These are phyloP conservation scores for Neoscelio sp. DNA, from an alignment of 2,888 invertebrate genomes.

Conservation along the genomic window DNA sequence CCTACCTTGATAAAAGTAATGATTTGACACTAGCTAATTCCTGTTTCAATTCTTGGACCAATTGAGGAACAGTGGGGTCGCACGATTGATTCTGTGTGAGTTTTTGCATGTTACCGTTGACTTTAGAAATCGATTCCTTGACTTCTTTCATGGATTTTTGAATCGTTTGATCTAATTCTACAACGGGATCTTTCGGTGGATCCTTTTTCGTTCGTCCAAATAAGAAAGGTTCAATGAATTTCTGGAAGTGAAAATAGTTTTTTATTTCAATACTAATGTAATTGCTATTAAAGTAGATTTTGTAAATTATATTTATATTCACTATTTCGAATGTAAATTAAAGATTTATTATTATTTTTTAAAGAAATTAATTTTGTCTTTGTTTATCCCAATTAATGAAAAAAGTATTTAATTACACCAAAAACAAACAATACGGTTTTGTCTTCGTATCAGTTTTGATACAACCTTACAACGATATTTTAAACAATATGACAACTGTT, in stretches of 20 bases:
- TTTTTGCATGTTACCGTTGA: conserved; percentile 87
- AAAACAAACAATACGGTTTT: too few relatives aligned
- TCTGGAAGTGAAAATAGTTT: conserved; percentile 83
- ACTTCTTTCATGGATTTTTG: conserved; percentile 86
- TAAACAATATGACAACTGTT: too few relatives aligned
- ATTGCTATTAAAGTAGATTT: too few relatives aligned
- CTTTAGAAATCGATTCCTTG: conserved; percentile 87
- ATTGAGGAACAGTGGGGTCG: conserved; percentile 78
- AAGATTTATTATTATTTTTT: too few relatives aligned
- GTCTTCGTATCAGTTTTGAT: too few relatives aligned
- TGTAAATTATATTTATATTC: too few relatives aligned
- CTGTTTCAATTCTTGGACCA: conserved; percentile 80
- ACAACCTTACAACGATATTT: too few relatives aligned
- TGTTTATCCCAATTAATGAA: too few relatives aligned
- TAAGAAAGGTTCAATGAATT: conserved; percentile 87
- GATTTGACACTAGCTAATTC: conserved; percentile 81
- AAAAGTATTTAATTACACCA: too few relatives aligned
- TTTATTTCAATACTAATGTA: too few relatives aligned
- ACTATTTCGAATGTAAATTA: too few relatives aligned
- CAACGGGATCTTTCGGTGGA: conserved; percentile 87
- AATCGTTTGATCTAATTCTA: conserved; percentile 88
- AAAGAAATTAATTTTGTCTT: too few relatives aligned
- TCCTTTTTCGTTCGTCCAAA: conserved; percentile 88
- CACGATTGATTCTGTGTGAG: conserved; percentile 76
- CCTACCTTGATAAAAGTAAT: conserved; percentile 80